Evolutionary conservation across 2,113 vertebrate genomes (phyloP).

Genomic region (Chloroceryle aenea): DNA sequence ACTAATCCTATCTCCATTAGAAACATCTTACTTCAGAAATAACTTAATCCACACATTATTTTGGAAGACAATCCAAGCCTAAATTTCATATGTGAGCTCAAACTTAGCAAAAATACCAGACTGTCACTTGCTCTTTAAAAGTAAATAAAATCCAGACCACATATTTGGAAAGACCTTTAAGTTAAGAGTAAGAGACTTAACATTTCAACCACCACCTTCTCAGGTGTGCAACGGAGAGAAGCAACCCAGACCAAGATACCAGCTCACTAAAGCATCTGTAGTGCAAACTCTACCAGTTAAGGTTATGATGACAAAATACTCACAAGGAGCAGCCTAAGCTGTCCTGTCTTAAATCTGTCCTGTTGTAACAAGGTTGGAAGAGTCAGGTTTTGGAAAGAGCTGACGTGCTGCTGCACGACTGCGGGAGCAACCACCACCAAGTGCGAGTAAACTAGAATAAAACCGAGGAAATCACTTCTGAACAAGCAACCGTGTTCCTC

Average conservation of each 20-base stretch:
- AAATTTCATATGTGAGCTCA: background rate
- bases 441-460: too few species aligned
- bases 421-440: background rate
- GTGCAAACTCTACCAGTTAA: background rate
- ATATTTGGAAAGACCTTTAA: background rate
- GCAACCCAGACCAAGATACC: background rate
- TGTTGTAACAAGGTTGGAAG: background rate
- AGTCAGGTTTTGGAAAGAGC: background rate
- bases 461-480: background rate
- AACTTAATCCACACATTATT: background rate
- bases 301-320: fast-evolving
- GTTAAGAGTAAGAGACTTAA: background rate
- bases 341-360: background rate
- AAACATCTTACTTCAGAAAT: background rate
- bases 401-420: fast-evolving
- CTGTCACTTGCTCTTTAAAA: background rate
- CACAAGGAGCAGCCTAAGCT: background rate
- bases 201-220: background rate
- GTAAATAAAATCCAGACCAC: background rate
- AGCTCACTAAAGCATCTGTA: background rate
- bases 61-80: background rate
- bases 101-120: background rate
- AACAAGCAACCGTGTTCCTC: background rate
- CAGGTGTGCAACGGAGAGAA: background rate
- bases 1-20: background rate